Conservation (phyloP, 2,797 vertebrate species). For the Dermochelys coriacea region DNA sequence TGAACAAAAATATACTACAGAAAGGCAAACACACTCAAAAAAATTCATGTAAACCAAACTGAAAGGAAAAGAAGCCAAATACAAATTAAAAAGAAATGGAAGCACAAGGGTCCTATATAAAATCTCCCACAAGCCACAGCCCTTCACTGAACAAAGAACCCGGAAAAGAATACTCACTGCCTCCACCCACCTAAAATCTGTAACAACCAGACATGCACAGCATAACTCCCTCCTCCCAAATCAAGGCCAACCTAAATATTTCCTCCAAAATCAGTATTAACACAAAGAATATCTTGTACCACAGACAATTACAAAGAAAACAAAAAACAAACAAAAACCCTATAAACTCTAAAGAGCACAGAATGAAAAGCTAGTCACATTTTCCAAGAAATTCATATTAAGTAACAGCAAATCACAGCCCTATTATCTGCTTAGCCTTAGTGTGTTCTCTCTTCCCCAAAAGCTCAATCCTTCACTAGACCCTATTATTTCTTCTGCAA, state of each 20-base stretch:
- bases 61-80: not conserved
- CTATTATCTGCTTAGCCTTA: accelerated
- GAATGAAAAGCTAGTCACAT: accelerated
- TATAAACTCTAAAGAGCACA: accelerated
- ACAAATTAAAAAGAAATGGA: not conserved
- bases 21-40: slow-evolving; percentile 26
- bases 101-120: slow-evolving; percentile 42
- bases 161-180: not conserved
- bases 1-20: not conserved
- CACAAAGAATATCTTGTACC: not conserved
- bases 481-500: not conserved
- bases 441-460: not conserved
- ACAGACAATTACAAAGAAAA: not conserved
- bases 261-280: not conserved
- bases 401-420: accelerated
- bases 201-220: not conserved
- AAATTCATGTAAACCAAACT: slow-evolving; percentile 17
- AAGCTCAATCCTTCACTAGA: not conserved
- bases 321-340: not conserved
- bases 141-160: slow-evolving; percentile 16
- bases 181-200: slow-evolving; percentile 27
- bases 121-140: not conserved
- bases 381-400: accelerated
- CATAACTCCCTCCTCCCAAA: slow-evolving; percentile 49
- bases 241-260: slow-evolving; percentile 35